These are phyloP conservation scores for Lepidocolaptes lacrymiger DNA, from an alignment of 2,797 vertebrate genomes.

Conservation along the genomic window DNA sequence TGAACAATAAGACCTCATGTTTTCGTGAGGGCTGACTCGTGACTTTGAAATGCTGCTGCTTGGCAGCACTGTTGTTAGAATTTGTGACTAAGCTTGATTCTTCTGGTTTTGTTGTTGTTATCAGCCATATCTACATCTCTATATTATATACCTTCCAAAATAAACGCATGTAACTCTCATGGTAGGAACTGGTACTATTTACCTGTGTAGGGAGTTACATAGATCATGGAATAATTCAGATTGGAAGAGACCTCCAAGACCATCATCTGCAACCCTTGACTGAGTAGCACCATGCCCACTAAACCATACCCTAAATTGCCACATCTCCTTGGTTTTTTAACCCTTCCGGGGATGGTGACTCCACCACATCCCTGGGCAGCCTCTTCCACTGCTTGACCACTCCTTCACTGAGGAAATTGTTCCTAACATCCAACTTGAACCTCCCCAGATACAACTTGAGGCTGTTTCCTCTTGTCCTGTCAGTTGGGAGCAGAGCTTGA, in stretches of 20 bases:
- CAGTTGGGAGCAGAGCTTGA: neutral
- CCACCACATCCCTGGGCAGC: neutral
- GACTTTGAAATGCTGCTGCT: neutral
- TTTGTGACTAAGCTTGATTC: neutral
- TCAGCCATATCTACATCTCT: neutral
- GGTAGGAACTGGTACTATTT: neutral
- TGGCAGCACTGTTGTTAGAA: constrained; percentile 15
- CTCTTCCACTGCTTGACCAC: neutral
- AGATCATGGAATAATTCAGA: neutral
- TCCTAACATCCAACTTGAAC: neutral
- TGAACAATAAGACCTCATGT: neutral
- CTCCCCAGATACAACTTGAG: neutral
- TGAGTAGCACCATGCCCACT: fast-evolving
- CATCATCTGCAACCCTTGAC: neutral
- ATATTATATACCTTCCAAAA: neutral
- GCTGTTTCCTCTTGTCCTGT: neutral
- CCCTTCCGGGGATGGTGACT: neutral
- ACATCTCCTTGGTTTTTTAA: neutral
- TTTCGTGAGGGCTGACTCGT: constrained; percentile 1
- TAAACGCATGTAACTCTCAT: neutral
- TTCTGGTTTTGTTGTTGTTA: neutral
- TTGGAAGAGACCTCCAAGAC: neutral
- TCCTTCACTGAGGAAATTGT: neutral
- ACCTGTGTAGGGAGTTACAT: fast-evolving
- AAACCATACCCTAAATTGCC: neutral